Percentiles rank a stretch among this genome's conserved stretches.
phyloP scores from a whole-genome alignment of 1,140 invertebrate species.

The Saccostrea echinata region DNA sequence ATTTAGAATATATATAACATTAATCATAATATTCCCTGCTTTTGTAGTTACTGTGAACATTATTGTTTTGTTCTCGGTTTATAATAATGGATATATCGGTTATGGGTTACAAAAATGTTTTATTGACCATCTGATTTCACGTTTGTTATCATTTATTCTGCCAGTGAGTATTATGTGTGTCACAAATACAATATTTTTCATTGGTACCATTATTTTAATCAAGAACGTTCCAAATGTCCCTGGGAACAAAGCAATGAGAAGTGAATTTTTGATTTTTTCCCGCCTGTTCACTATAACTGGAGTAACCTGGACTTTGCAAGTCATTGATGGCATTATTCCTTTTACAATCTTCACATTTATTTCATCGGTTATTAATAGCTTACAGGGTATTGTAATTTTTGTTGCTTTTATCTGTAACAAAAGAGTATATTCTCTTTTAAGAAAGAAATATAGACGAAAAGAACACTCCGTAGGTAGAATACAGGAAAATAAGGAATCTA shows the following conservation, averaged over 20 bases:
- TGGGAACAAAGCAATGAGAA: background rate
- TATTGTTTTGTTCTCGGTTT: background rate
- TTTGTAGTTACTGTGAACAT: background rate
- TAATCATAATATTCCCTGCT: background rate
- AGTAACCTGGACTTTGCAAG: background rate
- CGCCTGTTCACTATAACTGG: background rate
- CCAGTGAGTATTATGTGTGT: background rate
- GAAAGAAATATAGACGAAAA: no score
- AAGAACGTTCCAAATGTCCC: background rate
- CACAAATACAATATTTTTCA: background rate
- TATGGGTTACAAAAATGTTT: background rate
- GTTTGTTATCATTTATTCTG: background rate
- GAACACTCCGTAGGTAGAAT: no score
- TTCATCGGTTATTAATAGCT: background rate
- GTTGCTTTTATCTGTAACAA: background rate
- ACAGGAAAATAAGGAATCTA: no score
- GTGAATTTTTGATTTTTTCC: background rate
- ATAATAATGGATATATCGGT: background rate
- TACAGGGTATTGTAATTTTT: background rate
- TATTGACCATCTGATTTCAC: background rate
- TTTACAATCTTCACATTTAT: background rate
- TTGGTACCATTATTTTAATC: background rate
- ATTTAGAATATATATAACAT: background rate
- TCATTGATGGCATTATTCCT: background rate
- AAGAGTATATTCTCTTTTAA: background rate